These are phyloP conservation scores for Drosophila equinoxialis DNA, from an alignment of 1,140 invertebrate genomes.

Conservation along the genomic window DNA sequence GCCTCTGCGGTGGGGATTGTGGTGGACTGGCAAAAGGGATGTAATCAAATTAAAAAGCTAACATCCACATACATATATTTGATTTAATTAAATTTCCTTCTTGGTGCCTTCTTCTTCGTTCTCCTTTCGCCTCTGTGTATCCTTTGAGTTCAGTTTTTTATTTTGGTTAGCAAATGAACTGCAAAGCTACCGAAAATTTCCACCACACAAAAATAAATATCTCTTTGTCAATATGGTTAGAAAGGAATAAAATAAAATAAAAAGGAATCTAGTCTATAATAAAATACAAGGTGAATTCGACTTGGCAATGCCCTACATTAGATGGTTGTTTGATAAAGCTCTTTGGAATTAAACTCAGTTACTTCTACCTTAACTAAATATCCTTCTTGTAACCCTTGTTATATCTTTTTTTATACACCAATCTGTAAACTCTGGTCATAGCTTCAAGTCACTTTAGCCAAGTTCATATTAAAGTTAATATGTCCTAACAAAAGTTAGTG, in stretches of 20 bases:
- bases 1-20: background rate
- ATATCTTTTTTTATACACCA: too few species aligned
- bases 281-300: background rate
- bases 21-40: constrained; percentile 24
- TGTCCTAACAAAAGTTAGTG: too few species aligned
- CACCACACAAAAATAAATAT: constrained; percentile 41
- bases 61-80: constrained; percentile 40
- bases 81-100: constrained; percentile 72
- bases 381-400: too few species aligned
- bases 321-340: too few species aligned
- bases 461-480: too few species aligned
- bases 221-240: constrained; percentile 37
- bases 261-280: constrained; percentile 4
- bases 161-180: constrained; percentile 56
- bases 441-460: too few species aligned
- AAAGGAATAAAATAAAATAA: constrained; percentile 27
- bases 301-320: background rate
- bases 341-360: too few species aligned
- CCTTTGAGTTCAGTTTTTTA: background rate
- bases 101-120: constrained; percentile 16
- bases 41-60: constrained; percentile 58
- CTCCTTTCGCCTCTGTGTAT: constrained; percentile 8
- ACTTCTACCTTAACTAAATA: too few species aligned
- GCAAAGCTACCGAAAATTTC: constrained; percentile 31
- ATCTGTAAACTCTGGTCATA: too few species aligned